Evolutionary conservation across 2,888 invertebrate genomes (phyloP).

Genomic region (Cryptocephalus primarius): DNA sequence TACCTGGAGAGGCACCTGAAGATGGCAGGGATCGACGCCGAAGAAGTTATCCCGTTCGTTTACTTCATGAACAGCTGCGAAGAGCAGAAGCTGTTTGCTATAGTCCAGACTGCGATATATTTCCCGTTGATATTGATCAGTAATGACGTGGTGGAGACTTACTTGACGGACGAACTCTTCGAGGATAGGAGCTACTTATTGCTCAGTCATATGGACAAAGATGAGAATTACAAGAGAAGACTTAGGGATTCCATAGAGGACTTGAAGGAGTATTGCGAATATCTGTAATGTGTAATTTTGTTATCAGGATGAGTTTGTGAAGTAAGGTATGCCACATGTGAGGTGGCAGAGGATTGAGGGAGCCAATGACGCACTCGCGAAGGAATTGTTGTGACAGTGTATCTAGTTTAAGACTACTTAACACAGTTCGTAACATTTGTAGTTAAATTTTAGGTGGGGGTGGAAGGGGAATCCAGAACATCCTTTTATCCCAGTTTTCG

Average conservation of each 20-base stretch:
- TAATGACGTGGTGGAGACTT: slow-evolving; percentile 16
- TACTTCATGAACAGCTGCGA: slow-evolving; percentile 29
- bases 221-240: slow-evolving; percentile 17
- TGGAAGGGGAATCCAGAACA: too few relatives aligned
- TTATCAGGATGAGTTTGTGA: neutral
- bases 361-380: too few relatives aligned
- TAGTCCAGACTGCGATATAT: slow-evolving; percentile 24
- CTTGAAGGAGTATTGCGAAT: slow-evolving; percentile 23
- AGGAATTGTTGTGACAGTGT: too few relatives aligned
- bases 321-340: neutral
- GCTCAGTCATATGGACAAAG: slow-evolving; percentile 17
- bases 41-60: slow-evolving; percentile 20
- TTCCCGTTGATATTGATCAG: slow-evolving; percentile 25
- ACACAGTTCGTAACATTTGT: too few relatives aligned
- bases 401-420: too few relatives aligned
- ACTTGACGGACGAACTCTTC: slow-evolving; percentile 20
- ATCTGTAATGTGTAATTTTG: neutral
- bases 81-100: slow-evolving; percentile 25
- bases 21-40: slow-evolving; percentile 16
- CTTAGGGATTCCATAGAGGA: slow-evolving; percentile 21
- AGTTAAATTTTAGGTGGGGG: too few relatives aligned
- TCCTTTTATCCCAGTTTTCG: too few relatives aligned
- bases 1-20: slow-evolving; percentile 23
- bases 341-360: too few relatives aligned
- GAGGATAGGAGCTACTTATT: slow-evolving; percentile 25